Conservation (phyloP, 2,113 vertebrate genomes). For the Sorex fumeus region DNA sequence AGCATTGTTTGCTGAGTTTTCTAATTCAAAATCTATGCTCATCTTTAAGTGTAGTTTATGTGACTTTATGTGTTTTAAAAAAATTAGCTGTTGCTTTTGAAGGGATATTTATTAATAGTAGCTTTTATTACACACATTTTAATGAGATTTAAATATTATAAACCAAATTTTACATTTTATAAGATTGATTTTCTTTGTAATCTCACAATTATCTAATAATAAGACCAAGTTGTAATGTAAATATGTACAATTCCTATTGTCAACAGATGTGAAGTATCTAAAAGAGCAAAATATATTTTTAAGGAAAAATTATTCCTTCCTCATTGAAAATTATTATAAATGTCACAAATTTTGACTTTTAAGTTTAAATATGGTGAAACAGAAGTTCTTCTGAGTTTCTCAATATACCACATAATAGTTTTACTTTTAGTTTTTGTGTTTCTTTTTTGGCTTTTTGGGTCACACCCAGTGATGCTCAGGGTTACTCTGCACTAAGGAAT, state of each 20-base stretch:
- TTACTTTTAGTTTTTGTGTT: not conserved
- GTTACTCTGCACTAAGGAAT: too few relatives aligned
- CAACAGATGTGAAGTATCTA: not conserved
- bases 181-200: constrained; percentile 51
- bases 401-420: not conserved
- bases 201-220: constrained; percentile 5
- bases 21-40: not conserved
- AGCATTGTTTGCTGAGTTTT: not conserved
- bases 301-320: not conserved
- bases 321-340: not conserved
- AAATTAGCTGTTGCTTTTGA: not conserved
- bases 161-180: constrained; percentile 37
- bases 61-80: not conserved
- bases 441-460: not conserved
- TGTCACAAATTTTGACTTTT: constrained; percentile 52
- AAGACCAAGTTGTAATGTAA: not conserved
- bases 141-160: constrained; percentile 21
- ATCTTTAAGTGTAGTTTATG: not conserved
- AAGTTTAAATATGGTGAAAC: constrained; percentile 5
- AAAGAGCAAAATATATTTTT: not conserved
- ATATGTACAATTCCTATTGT: not conserved
- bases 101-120: not conserved
- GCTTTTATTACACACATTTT: constrained; percentile 22
- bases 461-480: too few relatives aligned
- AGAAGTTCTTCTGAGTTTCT: constrained; percentile 20